A percentile compares a stretch with the other conserved stretches of the same genome.
phyloP scores from a whole-genome alignment of 2,797 vertebrate species.

The Chrysolophus pictus region DNA sequence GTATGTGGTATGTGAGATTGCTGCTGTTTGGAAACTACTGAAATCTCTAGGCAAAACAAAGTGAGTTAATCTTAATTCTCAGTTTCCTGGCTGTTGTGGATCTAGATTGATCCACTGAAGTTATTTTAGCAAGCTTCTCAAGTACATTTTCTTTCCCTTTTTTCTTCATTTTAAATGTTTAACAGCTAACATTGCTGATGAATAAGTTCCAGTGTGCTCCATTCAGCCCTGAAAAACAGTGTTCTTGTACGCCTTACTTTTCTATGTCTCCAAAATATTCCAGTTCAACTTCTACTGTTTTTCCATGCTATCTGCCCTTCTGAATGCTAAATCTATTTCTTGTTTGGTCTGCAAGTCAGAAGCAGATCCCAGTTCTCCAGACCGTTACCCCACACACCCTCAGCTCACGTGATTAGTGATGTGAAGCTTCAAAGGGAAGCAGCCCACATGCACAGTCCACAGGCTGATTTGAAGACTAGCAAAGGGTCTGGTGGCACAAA shows the following conservation, averaged over 20 bases:
- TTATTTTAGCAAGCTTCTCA: neutral
- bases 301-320: neutral
- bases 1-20: neutral
- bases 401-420: neutral
- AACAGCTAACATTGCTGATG: neutral
- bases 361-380: neutral
- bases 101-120: neutral
- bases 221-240: neutral
- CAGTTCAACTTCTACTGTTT: neutral
- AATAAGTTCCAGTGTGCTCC: neutral
- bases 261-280: neutral
- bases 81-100: neutral
- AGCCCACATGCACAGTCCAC: rapidly evolving
- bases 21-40: neutral
- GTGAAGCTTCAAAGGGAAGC: neutral
- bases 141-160: neutral
- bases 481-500: rapidly evolving
- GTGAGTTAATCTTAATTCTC: neutral
- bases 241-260: neutral
- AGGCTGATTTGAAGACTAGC: rapidly evolving
- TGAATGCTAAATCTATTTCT: neutral
- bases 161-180: neutral
- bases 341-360: rapidly evolving
- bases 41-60: neutral
- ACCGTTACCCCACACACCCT: rapidly evolving